Percentiles rank a stretch among this genome's conserved stretches.
Conservation (phyloP, 2,113 vertebrate species). For the Xenus cinereus region DNA sequence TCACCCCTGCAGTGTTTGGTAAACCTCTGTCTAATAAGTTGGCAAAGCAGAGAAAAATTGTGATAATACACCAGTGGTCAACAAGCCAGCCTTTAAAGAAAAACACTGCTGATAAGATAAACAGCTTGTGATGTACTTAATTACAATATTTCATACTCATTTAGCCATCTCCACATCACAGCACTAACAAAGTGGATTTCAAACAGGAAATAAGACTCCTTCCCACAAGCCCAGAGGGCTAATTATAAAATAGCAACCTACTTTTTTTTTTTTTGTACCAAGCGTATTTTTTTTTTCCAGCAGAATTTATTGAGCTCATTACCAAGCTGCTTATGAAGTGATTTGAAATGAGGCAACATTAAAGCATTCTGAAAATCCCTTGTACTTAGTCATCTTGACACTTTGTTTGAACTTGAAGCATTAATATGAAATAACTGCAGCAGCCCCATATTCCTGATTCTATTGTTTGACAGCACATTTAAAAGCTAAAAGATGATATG, state of each 20-base stretch:
- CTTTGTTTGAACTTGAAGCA: constrained; percentile 88
- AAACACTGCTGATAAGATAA: constrained; percentile 79
- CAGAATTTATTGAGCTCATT: constrained; percentile 86
- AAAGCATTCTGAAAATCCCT: constrained; percentile 87
- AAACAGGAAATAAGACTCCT: constrained; percentile 78
- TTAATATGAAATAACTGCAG: constrained; percentile 85
- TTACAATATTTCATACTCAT: constrained; percentile 86
- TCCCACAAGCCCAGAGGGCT: constrained; percentile 80
- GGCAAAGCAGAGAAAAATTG: constrained; percentile 27
- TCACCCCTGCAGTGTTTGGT: neutral
- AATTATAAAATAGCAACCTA: constrained; percentile 86
- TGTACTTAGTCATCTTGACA: constrained; percentile 89
- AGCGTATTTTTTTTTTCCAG: constrained; percentile 62
- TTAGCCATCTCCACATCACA: constrained; percentile 79
- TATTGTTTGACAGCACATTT: constrained; percentile 81
- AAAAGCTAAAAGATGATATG: constrained; percentile 79
- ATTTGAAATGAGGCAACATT: constrained; percentile 87
- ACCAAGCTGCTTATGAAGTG: constrained; percentile 85
- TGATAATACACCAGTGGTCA: constrained; percentile 68
- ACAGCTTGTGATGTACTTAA: constrained; percentile 85
- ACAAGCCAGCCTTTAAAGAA: constrained; percentile 69
- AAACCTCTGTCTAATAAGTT: constrained; percentile 40
- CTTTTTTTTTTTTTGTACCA: constrained; percentile 64
- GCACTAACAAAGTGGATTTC: constrained; percentile 79
- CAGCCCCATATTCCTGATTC: constrained; percentile 77